phyloP scores from a whole-genome alignment of 1,140 invertebrate species.

The Anastrepha obliqua region DNA sequence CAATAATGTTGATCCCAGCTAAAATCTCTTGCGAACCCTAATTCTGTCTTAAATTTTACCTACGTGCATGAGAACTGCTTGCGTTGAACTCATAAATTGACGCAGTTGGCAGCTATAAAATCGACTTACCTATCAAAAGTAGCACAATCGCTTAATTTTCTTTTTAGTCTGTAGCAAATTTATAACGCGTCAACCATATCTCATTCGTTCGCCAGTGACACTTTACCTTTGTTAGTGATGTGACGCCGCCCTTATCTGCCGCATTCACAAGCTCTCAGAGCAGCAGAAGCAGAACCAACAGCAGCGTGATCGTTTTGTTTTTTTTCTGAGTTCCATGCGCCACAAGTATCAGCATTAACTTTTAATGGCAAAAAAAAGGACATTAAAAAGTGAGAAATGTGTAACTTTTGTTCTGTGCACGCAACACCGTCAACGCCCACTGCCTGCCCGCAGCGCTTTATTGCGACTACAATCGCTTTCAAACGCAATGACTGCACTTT shows the following conservation, averaged over 20 bases:
- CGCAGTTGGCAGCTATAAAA: conserved; percentile 12
- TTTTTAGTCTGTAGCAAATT: not conserved
- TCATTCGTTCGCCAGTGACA: not conserved
- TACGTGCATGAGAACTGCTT: too few species aligned
- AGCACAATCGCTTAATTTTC: conserved; percentile 41
- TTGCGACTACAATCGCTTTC: not conserved
- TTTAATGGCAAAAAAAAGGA: not conserved
- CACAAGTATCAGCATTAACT: conserved; percentile 12
- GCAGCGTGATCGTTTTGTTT: not conserved
- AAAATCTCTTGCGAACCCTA: too few species aligned
- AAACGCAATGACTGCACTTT: conserved; percentile 21
- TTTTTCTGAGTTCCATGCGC: not conserved
- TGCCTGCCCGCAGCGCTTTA: not conserved
- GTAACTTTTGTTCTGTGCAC: conserved; percentile 18
- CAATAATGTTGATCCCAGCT: too few species aligned
- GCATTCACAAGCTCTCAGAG: not conserved
- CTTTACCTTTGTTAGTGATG: not conserved
- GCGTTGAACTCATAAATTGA: not conserved
- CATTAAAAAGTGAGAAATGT: not conserved
- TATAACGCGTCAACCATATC: not conserved
- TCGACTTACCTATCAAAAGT: conserved; percentile 7
- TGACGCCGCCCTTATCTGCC: not conserved
- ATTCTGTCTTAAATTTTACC: too few species aligned
- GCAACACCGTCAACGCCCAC: conserved; percentile 32
- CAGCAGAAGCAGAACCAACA: not conserved